Conservation (phyloP, 2,888 invertebrate species). For the Lepidochrysops patricia region DNA sequence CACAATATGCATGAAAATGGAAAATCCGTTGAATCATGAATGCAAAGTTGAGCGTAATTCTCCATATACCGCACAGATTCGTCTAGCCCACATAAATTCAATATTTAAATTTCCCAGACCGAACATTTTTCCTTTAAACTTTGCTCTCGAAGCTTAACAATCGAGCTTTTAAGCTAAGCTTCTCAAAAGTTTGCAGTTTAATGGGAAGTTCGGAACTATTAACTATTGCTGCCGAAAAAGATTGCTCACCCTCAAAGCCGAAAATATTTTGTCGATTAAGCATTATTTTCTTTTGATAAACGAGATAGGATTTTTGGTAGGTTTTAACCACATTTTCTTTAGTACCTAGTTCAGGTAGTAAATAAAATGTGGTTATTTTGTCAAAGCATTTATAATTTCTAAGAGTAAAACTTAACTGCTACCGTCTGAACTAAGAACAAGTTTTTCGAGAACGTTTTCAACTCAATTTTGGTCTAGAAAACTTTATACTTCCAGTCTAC, state of each 20-base stretch:
- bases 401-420: background rate
- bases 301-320: no score
- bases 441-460: background rate
- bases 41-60: background rate
- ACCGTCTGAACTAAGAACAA: background rate
- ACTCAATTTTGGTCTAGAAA: background rate
- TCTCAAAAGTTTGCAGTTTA: conserved; percentile 9
- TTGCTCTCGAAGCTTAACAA: conserved; percentile 11
- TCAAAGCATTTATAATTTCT: background rate
- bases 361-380: no score
- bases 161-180: conserved; percentile 11
- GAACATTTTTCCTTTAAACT: conserved; percentile 11
- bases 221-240: conserved; percentile 13
- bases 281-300: background rate
- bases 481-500: background rate
- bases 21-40: background rate
- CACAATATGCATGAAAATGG: background rate
- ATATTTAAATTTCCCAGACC: conserved; percentile 6
- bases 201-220: conserved; percentile 13
- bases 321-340: no score
- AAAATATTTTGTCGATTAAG: background rate
- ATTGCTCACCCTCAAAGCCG: background rate
- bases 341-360: no score
- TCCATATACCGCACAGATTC: background rate
- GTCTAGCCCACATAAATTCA: background rate